phyloP scores from a whole-genome alignment of 2,797 vertebrate genomes.

The Chaetodon trifasciatus region DNA sequence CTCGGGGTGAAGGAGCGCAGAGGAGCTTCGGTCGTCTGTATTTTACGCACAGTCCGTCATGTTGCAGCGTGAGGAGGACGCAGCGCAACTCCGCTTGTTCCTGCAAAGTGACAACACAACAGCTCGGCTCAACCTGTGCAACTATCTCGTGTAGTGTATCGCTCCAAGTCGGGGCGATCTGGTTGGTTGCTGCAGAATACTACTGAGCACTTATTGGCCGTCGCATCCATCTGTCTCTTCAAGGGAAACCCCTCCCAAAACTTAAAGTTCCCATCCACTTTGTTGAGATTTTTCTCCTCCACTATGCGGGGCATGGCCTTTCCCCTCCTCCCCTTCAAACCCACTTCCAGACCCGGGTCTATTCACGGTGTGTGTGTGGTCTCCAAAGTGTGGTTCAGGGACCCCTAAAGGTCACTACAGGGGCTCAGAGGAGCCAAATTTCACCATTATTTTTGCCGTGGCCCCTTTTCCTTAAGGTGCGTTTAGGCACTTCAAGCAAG shows the following conservation, averaged over 20 bases:
- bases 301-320: slow-evolving; percentile 14
- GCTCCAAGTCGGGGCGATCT: slow-evolving; percentile 41
- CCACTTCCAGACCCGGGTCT: slow-evolving; percentile 17
- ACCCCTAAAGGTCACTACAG: slow-evolving; percentile 29
- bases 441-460: background rate
- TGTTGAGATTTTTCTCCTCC: slow-evolving; percentile 53
- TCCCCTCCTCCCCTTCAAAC: slow-evolving; percentile 10
- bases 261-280: slow-evolving; percentile 67
- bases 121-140: slow-evolving; percentile 72
- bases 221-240: slow-evolving; percentile 67
- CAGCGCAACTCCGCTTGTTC: slow-evolving; percentile 7
- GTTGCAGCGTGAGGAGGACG: background rate
- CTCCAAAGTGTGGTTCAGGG: slow-evolving; percentile 45
- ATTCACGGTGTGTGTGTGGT: slow-evolving; percentile 52
- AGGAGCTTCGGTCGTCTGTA: background rate
- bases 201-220: slow-evolving; percentile 78
- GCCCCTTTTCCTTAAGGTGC: background rate
- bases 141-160: slow-evolving; percentile 56
- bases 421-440: background rate
- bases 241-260: slow-evolving; percentile 37
- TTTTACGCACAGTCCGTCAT: background rate
- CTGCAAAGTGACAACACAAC: slow-evolving; percentile 81
- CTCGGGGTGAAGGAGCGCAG: background rate
- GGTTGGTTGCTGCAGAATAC: slow-evolving; percentile 78
- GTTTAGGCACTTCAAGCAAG: background rate